A percentile compares a stretch with the other conserved stretches of the same genome.
phyloP scores from a whole-genome alignment of 2,113 vertebrate genomes.

The Rhinogobius similis region DNA sequence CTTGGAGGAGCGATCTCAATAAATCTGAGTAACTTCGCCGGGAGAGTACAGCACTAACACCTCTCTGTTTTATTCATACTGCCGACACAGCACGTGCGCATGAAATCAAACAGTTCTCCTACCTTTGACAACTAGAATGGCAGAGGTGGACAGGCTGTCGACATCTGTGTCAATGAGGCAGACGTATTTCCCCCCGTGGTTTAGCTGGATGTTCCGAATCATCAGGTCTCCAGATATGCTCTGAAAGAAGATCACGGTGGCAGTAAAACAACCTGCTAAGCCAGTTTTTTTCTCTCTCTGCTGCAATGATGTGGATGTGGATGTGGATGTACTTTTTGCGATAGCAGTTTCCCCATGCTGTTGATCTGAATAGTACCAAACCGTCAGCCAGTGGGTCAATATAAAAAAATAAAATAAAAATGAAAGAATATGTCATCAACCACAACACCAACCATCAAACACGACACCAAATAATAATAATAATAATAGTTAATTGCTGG shows the following conservation, averaged over 20 bases:
- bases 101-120: conserved; percentile 36
- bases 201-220: conserved; percentile 94
- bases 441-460: too few species aligned
- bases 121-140: conserved; percentile 92
- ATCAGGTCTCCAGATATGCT: conserved; percentile 89
- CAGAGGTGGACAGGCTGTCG: conserved; percentile 88
- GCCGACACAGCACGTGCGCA: not conserved
- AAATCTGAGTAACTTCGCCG: conserved; percentile 15
- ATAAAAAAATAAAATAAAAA: too few species aligned
- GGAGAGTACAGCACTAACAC: conserved; percentile 4
- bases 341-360: conserved; percentile 32
- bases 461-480: too few species aligned
- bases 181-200: conserved; percentile 89
- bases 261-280: not conserved
- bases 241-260: conserved; percentile 61
- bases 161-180: conserved; percentile 90
- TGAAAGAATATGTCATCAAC: too few species aligned
- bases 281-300: conserved; percentile 26
- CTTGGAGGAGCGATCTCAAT: conserved; percentile 16
- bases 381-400: too few species aligned
- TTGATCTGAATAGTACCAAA: conserved; percentile 4
- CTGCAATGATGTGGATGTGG: conserved; percentile 8
- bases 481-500: too few species aligned
- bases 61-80: not conserved
- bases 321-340: too few species aligned